Percentiles rank a stretch among this genome's conserved stretches.
Conservation (phyloP, 2,797 vertebrate genomes). For the Pseudochirops cupreus region DNA sequence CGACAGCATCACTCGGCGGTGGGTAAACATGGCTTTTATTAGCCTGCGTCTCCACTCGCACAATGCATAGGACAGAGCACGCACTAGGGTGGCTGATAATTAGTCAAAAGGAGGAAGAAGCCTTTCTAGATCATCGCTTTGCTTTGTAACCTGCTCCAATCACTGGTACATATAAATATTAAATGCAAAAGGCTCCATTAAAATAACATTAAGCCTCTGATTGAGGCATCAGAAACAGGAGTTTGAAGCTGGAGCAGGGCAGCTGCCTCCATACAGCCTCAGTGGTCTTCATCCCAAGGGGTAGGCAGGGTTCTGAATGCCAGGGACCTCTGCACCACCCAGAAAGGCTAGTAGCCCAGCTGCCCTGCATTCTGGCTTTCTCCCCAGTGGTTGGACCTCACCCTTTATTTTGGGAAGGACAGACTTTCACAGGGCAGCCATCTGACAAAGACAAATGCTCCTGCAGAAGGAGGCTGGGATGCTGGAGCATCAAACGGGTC, state of each 20-base stretch:
- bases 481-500: neutral
- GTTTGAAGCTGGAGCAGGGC: slow-evolving; percentile 18
- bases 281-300: neutral
- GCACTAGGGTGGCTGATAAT: slow-evolving; percentile 60
- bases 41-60: slow-evolving; percentile 57
- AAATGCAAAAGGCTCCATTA: slow-evolving; percentile 59
- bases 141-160: slow-evolving; percentile 70
- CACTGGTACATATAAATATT: slow-evolving; percentile 59
- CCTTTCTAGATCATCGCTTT: slow-evolving; percentile 73
- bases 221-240: slow-evolving; percentile 37
- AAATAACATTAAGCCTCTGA: slow-evolving; percentile 54
- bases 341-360: neutral
- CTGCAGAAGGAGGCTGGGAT: neutral
- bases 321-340: neutral
- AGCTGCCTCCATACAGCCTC: neutral
- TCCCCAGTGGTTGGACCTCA: neutral
- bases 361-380: neutral
- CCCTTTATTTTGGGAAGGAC: neutral
- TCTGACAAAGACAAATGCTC: neutral
- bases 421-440: neutral
- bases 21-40: slow-evolving; percentile 60
- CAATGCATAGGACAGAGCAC: neutral
- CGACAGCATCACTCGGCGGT: slow-evolving; percentile 63
- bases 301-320: neutral
- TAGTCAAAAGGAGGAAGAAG: slow-evolving; percentile 73